Evolutionary conservation across 1,140 invertebrate species (phyloP).

Genomic region (Drosophila hydei): DNA sequence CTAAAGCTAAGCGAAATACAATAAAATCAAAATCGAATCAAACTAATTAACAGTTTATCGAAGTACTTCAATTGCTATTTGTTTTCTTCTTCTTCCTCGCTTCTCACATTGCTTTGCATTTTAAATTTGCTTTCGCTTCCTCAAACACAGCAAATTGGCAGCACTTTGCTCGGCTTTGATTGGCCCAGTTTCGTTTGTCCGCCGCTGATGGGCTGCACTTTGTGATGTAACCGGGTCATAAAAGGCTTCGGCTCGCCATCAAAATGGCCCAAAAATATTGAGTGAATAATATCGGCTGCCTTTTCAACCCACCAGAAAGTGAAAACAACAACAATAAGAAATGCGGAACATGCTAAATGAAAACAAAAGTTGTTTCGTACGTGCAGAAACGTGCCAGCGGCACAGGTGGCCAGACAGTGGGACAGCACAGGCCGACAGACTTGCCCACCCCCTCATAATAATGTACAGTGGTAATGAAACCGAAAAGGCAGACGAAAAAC

Average conservation of each 20-base stretch:
- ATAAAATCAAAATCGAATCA: slow-evolving; percentile 55
- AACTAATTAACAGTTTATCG: slow-evolving; percentile 40
- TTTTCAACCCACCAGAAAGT: too few species aligned
- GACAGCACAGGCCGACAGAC: background rate
- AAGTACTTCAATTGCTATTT: slow-evolving; percentile 28
- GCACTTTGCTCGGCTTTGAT: slow-evolving; percentile 1
- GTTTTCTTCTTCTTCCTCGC: background rate
- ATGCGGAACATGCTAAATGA: slow-evolving; percentile 65
- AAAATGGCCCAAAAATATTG: slow-evolving; percentile 7
- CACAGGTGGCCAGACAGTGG: slow-evolving; percentile 22
- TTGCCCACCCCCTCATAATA: background rate
- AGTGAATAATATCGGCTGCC: background rate
- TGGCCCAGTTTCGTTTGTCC: slow-evolving; percentile 36
- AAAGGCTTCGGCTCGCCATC: slow-evolving; percentile 9
- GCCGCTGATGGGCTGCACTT: slow-evolving; percentile 16
- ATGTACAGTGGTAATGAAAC: background rate
- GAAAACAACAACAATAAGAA: slow-evolving; percentile 47
- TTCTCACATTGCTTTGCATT: background rate
- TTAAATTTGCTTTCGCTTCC: slow-evolving; percentile 27
- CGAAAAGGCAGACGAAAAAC: too few species aligned
- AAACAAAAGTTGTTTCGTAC: slow-evolving; percentile 67
- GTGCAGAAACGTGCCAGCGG: slow-evolving; percentile 63
- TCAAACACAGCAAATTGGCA: slow-evolving; percentile 25
- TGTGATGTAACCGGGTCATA: slow-evolving; percentile 45
- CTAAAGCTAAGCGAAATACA: slow-evolving; percentile 44